Percentiles rank a stretch among this genome's conserved stretches.
Conservation (phyloP, 2,113 vertebrate genomes). For the Gallinago paraguaiae region DNA sequence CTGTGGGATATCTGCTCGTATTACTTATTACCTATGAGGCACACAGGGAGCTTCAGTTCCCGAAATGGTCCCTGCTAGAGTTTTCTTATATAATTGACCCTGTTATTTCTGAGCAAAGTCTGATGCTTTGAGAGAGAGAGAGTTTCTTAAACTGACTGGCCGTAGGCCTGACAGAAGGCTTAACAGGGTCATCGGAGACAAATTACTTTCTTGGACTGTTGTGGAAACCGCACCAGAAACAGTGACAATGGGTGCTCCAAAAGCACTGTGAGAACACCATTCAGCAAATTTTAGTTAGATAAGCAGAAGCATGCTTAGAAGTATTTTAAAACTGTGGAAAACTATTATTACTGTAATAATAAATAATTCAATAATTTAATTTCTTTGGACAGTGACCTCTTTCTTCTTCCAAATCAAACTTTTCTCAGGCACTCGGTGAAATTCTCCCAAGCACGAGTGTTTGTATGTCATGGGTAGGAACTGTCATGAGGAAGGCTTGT, state of each 20-base stretch:
- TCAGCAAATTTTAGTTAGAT: neutral
- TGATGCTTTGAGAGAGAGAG: neutral
- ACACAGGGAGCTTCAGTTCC: neutral
- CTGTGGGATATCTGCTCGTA: neutral
- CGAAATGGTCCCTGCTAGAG: neutral
- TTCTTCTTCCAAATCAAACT: neutral
- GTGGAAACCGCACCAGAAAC: conserved; percentile 60
- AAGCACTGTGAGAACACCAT: conserved; percentile 16
- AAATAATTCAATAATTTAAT: neutral
- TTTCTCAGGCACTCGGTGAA: neutral
- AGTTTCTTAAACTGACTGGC: conserved; percentile 9
- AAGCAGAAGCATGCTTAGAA: conserved; percentile 19
- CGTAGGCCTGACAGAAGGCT: conserved; percentile 18
- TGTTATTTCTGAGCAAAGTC: neutral
- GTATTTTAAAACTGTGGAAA: neutral
- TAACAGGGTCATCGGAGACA: neutral
- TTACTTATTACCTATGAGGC: neutral
- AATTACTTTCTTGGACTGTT: conserved; percentile 33
- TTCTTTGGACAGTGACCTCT: neutral
- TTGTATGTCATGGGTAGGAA: neutral
- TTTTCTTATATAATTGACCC: neutral
- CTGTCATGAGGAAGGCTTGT: neutral
- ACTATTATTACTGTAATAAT: neutral
- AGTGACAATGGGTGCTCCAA: neutral
- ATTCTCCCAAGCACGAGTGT: neutral